Conservation (phyloP, 2,797 vertebrate genomes). For the Coccyzus lansbergi region DNA sequence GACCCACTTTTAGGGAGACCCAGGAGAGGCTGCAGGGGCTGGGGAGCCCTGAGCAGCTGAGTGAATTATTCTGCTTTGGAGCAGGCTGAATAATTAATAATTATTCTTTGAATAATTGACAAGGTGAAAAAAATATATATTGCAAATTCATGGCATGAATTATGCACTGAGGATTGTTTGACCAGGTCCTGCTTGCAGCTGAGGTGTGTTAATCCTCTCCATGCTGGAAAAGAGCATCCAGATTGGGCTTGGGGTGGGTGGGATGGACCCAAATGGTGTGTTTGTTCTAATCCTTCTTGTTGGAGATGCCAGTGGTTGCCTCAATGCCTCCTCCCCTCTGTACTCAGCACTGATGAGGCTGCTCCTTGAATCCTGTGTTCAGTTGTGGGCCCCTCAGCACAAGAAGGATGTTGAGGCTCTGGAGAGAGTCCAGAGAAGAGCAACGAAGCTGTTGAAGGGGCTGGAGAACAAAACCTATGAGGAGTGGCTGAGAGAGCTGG, state of each 20-base stretch:
- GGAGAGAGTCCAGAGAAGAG: no score
- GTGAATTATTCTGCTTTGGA: neutral
- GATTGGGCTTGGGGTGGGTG: accelerated
- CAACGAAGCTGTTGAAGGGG: no score
- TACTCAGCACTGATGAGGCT: no score
- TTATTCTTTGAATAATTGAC: neutral
- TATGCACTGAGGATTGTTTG: neutral
- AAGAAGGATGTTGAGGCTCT: no score
- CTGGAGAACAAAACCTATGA: no score
- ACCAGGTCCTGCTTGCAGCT: accelerated
- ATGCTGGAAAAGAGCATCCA: neutral
- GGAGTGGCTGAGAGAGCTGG: no score
- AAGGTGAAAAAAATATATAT: neutral
- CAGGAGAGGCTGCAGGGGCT: accelerated
- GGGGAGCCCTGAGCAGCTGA: accelerated
- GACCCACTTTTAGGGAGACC: neutral
- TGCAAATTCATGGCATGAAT: neutral
- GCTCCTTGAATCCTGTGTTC: no score
- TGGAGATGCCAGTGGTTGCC: neutral
- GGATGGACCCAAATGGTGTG: accelerated
- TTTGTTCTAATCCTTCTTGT: neutral
- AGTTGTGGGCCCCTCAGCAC: no score
- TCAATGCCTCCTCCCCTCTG: neutral
- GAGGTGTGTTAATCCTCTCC: accelerated
- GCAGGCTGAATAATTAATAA: neutral